phyloP scores from a whole-genome alignment of 2,888 invertebrate genomes.

The Temnothorax unifasciatus region DNA sequence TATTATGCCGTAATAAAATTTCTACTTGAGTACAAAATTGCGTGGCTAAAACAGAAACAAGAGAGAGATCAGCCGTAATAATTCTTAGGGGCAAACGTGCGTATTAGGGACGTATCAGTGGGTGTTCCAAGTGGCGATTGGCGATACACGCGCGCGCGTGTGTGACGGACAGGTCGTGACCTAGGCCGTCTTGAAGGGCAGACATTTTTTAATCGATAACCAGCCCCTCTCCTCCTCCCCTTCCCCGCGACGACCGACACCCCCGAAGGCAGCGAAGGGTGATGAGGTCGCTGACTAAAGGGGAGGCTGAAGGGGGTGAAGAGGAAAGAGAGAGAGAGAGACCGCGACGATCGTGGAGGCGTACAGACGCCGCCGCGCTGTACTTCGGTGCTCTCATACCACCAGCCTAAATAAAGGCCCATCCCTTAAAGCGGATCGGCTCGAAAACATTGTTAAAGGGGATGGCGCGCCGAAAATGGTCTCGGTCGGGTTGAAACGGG shows the following conservation, averaged over 20 bases:
- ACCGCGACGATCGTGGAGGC: constrained; percentile 71
- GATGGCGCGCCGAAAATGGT: constrained; percentile 70
- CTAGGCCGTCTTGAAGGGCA: constrained; percentile 86
- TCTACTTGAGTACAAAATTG: neutral
- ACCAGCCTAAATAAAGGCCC: constrained; percentile 85
- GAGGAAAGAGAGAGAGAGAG: constrained; percentile 67
- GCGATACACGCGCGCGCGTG: constrained; percentile 62
- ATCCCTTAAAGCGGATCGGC: constrained; percentile 84
- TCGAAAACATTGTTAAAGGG: constrained; percentile 86
- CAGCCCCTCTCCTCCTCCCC: constrained; percentile 74
- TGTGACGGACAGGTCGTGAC: constrained; percentile 85
- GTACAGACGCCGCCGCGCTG: constrained; percentile 67
- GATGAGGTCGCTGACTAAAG: constrained; percentile 74
- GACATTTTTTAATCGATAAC: constrained; percentile 86
- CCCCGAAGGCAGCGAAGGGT: constrained; percentile 71
- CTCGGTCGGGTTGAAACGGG: neutral
- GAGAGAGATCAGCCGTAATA: neutral
- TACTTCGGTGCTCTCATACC: constrained; percentile 69
- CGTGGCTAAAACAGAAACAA: neutral
- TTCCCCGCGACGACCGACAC: constrained; percentile 72
- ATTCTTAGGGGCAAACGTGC: constrained; percentile 4
- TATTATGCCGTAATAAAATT: neutral
- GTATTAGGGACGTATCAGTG: constrained; percentile 21
- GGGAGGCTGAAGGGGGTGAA: constrained; percentile 55
- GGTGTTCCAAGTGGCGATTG: constrained; percentile 40